These are phyloP conservation scores for Conus canariensis DNA, from an alignment of 2,888 invertebrate species.

Conservation along the genomic window DNA sequence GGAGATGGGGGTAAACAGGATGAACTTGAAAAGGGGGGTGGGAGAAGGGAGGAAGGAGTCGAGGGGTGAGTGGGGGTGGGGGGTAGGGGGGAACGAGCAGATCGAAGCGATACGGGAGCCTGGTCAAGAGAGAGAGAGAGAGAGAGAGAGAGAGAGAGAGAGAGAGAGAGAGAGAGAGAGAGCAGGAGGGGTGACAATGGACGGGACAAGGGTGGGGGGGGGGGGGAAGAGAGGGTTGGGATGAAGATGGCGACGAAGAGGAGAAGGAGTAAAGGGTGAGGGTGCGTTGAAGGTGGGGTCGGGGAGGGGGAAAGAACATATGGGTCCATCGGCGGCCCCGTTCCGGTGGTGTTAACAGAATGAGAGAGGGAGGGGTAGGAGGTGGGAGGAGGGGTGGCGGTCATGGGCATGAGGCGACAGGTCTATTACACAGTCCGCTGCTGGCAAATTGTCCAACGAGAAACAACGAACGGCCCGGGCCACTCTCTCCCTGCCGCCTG, in stretches of 20 bases:
- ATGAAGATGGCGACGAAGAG: no score
- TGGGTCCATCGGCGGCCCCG: not conserved
- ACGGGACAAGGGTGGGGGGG: no score
- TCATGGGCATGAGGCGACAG: constrained; percentile 39
- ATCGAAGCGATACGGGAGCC: no score
- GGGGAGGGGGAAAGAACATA: not conserved
- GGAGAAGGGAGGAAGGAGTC: not conserved
- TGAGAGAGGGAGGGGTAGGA: not conserved
- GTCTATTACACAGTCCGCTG: constrained; percentile 47
- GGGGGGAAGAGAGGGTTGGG: no score
- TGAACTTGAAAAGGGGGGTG: not conserved
- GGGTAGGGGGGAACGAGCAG: not conserved
- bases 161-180: not conserved
- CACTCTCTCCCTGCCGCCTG: not conserved
- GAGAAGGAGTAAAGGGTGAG: not conserved
- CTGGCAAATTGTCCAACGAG: constrained; percentile 37
- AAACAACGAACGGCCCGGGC: not conserved
- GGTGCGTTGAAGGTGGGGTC: not conserved
- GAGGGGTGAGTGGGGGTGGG: not conserved
- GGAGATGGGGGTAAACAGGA: no score
- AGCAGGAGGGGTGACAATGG: no score
- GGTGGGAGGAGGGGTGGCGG: not conserved
- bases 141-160: not conserved
- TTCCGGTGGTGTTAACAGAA: not conserved
- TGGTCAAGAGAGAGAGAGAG: no score